These are phyloP conservation scores for Neodon shergylaensis DNA, from an alignment of 2,113 vertebrate genomes.

Conservation along the genomic window DNA sequence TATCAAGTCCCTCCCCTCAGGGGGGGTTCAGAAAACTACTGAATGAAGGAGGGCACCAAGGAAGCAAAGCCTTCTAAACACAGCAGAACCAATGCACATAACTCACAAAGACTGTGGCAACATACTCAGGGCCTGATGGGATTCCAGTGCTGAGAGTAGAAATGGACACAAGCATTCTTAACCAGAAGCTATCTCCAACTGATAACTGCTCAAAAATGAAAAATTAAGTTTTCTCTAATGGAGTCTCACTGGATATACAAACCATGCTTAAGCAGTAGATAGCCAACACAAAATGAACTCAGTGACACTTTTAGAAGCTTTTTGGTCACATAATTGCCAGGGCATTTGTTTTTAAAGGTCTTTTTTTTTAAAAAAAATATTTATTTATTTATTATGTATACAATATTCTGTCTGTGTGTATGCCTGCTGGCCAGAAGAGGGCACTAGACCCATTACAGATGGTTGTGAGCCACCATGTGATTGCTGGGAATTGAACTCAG, in stretches of 20 bases:
- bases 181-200: not conserved
- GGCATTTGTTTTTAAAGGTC: not conserved
- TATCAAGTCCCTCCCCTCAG: not conserved
- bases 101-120: not conserved
- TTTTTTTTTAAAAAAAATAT: too few species aligned
- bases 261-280: not conserved
- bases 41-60: not conserved
- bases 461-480: too few species aligned
- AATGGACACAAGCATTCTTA: not conserved
- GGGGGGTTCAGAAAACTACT: not conserved
- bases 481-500: too few species aligned
- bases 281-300: not conserved
- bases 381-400: too few species aligned
- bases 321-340: not conserved
- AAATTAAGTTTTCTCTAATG: not conserved
- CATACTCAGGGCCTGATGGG: not conserved
- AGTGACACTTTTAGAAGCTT: not conserved
- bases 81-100: not conserved
- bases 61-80: not conserved
- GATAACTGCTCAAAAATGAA: not conserved
- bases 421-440: too few species aligned
- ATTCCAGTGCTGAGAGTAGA: not conserved
- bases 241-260: not conserved
- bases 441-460: too few species aligned
- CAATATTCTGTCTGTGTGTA: too few species aligned